Conservation (phyloP, 35 echinoderm and acorn worm species). For the Ophioderma brevispina region DNA sequence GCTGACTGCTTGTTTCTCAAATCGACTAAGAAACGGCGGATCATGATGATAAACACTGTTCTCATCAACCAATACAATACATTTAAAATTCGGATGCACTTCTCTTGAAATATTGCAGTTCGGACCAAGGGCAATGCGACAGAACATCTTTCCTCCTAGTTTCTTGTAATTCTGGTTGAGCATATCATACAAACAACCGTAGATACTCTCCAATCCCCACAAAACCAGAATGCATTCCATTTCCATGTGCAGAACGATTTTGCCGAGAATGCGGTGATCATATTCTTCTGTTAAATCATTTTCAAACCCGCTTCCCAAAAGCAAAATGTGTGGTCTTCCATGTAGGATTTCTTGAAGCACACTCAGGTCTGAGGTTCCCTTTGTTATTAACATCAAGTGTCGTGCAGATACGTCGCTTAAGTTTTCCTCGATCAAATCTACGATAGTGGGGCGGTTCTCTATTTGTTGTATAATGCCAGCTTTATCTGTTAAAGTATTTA, state of each 20-base stretch:
- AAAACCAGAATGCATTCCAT: constrained; percentile 4
- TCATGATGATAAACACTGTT: background rate
- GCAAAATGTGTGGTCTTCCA: background rate
- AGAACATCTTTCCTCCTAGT: background rate
- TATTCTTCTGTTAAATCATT: constrained; percentile 42
- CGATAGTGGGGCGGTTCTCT: background rate
- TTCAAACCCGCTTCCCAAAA: constrained; percentile 35
- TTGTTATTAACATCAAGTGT: constrained; percentile 44
- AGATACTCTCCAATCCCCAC: constrained; percentile 21
- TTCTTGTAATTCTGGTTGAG: constrained; percentile 42
- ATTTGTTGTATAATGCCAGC: background rate
- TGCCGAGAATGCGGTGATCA: constrained; percentile 13
- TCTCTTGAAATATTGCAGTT: background rate
- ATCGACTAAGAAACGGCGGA: constrained; percentile 37
- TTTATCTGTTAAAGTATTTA: constrained; percentile 23
- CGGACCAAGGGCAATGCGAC: constrained; percentile 27
- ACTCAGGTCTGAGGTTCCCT: constrained; percentile 11
- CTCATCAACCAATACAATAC: constrained; percentile 32
- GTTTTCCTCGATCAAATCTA: constrained; percentile 24
- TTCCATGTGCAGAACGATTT: constrained; percentile 36
- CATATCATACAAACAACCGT: constrained; percentile 42
- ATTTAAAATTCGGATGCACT: constrained; percentile 25
- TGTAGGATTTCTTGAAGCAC: constrained; percentile 1
- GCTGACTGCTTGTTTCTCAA: constrained; percentile 35
- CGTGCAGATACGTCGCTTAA: background rate